Conservation (phyloP, 2,797 vertebrate species). For the Lacerta bilineata region DNA sequence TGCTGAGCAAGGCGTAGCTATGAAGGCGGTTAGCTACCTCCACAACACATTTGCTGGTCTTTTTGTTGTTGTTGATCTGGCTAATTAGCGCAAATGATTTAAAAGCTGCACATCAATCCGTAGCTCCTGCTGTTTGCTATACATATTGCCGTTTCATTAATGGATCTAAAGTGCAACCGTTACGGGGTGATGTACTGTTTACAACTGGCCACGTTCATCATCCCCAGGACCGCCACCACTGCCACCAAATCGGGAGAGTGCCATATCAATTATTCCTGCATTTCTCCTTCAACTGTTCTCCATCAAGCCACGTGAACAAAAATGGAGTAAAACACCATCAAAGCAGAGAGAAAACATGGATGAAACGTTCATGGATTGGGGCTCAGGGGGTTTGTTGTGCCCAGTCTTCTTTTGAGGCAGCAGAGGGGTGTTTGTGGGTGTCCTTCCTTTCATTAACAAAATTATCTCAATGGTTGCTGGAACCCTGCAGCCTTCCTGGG, state of each 20-base stretch:
- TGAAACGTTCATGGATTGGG: too few relatives aligned
- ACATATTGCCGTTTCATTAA: conserved; percentile 73
- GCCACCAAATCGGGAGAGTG: neutral
- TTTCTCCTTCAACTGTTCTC: too few relatives aligned
- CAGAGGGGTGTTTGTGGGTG: too few relatives aligned
- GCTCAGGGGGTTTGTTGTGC: too few relatives aligned
- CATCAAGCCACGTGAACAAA: too few relatives aligned
- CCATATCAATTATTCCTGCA: too few relatives aligned
- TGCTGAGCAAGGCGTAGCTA: conserved; percentile 73
- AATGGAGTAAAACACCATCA: too few relatives aligned
- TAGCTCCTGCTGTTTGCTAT: conserved; percentile 76
- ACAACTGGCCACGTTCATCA: conserved; percentile 46
- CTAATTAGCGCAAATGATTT: conserved; percentile 84
- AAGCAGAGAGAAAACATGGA: too few relatives aligned
- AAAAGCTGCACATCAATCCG: conserved; percentile 72
- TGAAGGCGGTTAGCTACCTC: conserved; percentile 70
- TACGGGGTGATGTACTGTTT: conserved; percentile 65
- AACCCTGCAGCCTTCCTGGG: too few relatives aligned
- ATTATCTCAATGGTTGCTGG: too few relatives aligned
- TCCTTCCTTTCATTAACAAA: too few relatives aligned
- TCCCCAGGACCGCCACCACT: neutral
- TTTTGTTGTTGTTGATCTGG: conserved; percentile 73
- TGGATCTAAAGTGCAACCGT: conserved; percentile 74
- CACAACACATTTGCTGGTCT: conserved; percentile 68
- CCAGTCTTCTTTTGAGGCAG: too few relatives aligned